A percentile compares a stretch with the other conserved stretches of the same genome.
Conservation (phyloP, 2,888 invertebrate genomes). For the Lysandra bellargus region DNA sequence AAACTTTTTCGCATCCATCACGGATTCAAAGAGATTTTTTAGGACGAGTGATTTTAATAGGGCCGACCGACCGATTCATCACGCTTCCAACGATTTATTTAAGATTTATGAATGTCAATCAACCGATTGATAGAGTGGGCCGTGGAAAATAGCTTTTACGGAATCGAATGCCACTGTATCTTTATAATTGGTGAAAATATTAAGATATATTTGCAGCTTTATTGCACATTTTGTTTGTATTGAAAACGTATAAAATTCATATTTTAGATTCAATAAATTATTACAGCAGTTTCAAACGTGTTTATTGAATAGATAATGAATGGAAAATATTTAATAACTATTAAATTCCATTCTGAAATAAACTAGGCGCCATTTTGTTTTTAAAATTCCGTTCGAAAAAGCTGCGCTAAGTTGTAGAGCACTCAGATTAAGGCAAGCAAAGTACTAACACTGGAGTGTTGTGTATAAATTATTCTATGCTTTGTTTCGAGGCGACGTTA, state of each 20-base stretch:
- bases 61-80: slow-evolving; percentile 40
- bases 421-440: slow-evolving; percentile 28
- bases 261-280: background rate
- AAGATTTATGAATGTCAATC: slow-evolving; percentile 43
- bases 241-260: background rate
- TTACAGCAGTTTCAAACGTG: background rate
- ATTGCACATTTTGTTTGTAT: background rate
- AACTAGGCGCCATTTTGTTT: background rate
- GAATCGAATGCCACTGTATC: slow-evolving; percentile 19
- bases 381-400: background rate
- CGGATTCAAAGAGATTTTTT: slow-evolving; percentile 44
- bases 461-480: slow-evolving; percentile 36
- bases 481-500: slow-evolving; percentile 38
- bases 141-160: slow-evolving; percentile 19
- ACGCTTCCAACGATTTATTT: slow-evolving; percentile 38
- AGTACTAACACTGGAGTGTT: slow-evolving; percentile 31
- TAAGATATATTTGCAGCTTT: background rate
- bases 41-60: slow-evolving; percentile 46
- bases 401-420: background rate
- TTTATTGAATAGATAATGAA: background rate
- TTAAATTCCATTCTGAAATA: background rate
- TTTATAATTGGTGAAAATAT: slow-evolving; percentile 21
- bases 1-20: slow-evolving; percentile 47
- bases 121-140: slow-evolving; percentile 38
- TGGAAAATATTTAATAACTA: background rate